Evolutionary conservation across 2,113 vertebrate species (phyloP), one percentile per base, ranked within the genome.

Genomic region (Stigmatopora argus): DNA sequence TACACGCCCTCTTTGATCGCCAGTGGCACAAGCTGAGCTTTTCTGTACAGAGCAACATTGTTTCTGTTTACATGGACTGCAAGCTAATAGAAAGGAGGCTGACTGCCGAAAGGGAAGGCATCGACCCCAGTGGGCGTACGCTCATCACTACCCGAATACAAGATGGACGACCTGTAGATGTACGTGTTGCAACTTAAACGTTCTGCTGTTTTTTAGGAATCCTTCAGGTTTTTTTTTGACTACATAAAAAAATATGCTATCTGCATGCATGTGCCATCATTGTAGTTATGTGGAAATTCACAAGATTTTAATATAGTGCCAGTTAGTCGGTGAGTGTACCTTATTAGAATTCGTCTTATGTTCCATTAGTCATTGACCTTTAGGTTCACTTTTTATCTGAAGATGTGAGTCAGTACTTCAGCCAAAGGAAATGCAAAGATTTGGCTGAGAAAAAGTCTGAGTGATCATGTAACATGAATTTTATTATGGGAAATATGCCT

Each of bases 21-120:
- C 95, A 96, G 72, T 99, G 96, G 95, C 97, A 98, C 90, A 97
- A 95, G 84, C 89, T 99, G 83, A 89, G 94, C 82, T 71, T 99
- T 69, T 89, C 90, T 9, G 84, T 97, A 12, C 91, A 94, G 74
- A 88, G 86, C 31, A 89, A 80, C 70, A 85, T 90, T 2, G 85
- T 97, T 74, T 93, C 93, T 65, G 80, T 99, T 70, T 96, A 95
- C 77, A 74, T 96, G 86, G 95, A 98, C 87, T 99, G 97, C 83
- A 93, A 89, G 78, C 90, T 98, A 71, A 90, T 95, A 80, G 95
- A 95, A 71, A 92, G 91, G 64, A 90, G 86, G 53, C 89, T 86
- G 68, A 95, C 88, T 6, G 91, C 91, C 13, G 89, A 89, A 74
- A 93, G 87, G 78, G 87, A 89, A 55, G 72, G 48, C 21, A 60